phyloP scores from a whole-genome alignment of 2,113 vertebrate species.

The Struthidea cinerea region DNA sequence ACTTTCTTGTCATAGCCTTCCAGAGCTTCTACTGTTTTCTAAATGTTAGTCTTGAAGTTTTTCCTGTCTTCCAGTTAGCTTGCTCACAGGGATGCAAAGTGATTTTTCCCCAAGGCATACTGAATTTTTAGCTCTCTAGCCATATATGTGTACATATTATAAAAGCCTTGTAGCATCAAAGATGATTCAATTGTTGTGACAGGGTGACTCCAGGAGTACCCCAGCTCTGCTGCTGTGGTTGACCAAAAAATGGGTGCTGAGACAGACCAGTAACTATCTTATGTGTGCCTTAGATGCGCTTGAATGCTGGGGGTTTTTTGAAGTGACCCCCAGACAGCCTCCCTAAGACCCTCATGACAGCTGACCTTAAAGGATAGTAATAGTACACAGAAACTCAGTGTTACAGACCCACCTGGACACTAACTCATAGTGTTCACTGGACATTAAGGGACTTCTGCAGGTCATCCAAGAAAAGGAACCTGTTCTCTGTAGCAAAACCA shows the following conservation, averaged over 20 bases:
- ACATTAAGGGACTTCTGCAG: too few relatives aligned
- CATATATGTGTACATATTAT: background rate
- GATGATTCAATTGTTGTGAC: background rate
- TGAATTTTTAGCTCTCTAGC: background rate
- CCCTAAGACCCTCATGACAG: background rate
- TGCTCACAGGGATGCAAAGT: background rate
- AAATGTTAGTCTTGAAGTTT: background rate
- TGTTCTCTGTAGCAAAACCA: background rate
- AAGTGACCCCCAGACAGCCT: background rate
- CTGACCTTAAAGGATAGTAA: background rate
- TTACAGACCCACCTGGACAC: background rate
- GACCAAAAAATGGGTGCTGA: background rate
- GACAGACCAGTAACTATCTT: background rate
- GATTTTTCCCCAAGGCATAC: background rate
- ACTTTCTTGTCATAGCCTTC: background rate
- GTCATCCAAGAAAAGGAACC: background rate
- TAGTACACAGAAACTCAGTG: rapidly evolving
- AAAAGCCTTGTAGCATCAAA: background rate
- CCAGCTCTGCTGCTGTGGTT: background rate
- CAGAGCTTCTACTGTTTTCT: background rate
- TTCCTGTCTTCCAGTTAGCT: background rate
- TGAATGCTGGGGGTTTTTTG: background rate
- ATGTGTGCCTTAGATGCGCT: background rate
- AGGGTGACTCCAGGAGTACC: background rate
- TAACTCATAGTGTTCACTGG: background rate